phyloP scores from a whole-genome alignment of 2,113 vertebrate species.

The Myiopsitta monachus region DNA sequence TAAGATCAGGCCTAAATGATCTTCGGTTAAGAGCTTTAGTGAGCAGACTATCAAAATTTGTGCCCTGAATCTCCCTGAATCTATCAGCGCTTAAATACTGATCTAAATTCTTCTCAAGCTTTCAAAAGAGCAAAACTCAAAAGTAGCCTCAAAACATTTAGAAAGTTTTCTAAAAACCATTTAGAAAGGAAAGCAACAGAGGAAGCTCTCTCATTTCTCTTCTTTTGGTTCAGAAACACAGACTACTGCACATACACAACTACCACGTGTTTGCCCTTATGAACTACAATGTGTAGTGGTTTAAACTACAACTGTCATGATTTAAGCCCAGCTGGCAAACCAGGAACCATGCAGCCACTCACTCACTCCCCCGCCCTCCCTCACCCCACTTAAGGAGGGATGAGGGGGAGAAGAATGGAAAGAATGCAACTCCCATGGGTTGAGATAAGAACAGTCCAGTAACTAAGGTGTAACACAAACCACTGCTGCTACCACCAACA shows the following conservation, averaged over 20 bases:
- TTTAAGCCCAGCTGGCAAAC: too few relatives aligned
- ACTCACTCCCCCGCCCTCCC: too few relatives aligned
- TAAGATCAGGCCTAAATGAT: neutral
- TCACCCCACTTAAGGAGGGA: too few relatives aligned
- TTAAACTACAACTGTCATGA: too few relatives aligned
- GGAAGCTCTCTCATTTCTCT: neutral
- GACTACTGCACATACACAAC: neutral
- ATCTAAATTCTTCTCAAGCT: slow-evolving; percentile 29
- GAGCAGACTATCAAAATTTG: neutral
- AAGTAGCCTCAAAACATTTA: slow-evolving; percentile 14
- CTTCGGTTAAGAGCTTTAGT: neutral
- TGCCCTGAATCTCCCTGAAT: slow-evolving; percentile 34
- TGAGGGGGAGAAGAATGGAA: too few relatives aligned
- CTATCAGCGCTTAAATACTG: neutral
- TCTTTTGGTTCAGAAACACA: neutral
- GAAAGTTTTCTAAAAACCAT: neutral
- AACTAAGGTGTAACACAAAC: too few relatives aligned
- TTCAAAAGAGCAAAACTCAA: neutral
- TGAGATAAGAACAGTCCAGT: too few relatives aligned
- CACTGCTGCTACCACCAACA: too few relatives aligned
- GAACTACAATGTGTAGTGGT: neutral
- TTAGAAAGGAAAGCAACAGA: neutral
- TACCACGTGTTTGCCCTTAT: neutral
- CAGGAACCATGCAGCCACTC: too few relatives aligned
- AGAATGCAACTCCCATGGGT: too few relatives aligned